phyloP scores from a whole-genome alignment of 1,140 invertebrate genomes.

The Notospermus geniculatus region DNA sequence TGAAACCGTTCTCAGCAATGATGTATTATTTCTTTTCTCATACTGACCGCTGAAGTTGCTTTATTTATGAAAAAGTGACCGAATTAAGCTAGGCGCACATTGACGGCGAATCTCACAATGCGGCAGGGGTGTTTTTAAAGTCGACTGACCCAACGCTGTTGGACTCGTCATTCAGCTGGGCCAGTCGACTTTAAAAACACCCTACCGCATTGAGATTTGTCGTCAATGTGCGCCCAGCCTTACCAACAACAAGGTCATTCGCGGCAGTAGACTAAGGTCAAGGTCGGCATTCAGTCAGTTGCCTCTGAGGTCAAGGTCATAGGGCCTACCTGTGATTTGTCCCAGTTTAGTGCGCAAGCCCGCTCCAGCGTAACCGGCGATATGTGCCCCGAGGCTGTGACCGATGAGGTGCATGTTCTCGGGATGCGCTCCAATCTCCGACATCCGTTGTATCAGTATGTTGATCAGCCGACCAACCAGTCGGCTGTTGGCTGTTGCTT shows the following conservation, averaged over 20 bases:
- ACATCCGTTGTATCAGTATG: conserved; percentile 62
- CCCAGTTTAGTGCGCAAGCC: conserved; percentile 63
- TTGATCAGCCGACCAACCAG: conserved; percentile 88
- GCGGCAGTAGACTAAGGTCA: background rate
- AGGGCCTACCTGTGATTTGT: conserved; percentile 64
- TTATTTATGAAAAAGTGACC: no score
- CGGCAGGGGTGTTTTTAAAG: no score
- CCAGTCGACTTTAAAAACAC: no score
- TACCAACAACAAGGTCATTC: background rate
- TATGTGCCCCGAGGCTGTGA: conserved; percentile 50
- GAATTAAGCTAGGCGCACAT: no score
- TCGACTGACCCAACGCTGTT: no score
- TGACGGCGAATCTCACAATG: no score
- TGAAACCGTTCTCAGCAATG: no score
- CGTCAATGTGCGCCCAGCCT: background rate
- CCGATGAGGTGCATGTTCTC: conserved; percentile 44
- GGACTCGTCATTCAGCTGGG: no score
- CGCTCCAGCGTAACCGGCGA: conserved; percentile 45
- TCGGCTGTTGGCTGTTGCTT: conserved; percentile 88
- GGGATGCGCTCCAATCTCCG: background rate
- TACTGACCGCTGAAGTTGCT: no score
- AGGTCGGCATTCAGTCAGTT: no score
- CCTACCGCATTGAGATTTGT: no score
- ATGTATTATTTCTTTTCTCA: no score
- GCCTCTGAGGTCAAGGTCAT: background rate